phyloP scores from a whole-genome alignment of 2,888 invertebrate genomes.

The Malachius bipustulatus region DNA sequence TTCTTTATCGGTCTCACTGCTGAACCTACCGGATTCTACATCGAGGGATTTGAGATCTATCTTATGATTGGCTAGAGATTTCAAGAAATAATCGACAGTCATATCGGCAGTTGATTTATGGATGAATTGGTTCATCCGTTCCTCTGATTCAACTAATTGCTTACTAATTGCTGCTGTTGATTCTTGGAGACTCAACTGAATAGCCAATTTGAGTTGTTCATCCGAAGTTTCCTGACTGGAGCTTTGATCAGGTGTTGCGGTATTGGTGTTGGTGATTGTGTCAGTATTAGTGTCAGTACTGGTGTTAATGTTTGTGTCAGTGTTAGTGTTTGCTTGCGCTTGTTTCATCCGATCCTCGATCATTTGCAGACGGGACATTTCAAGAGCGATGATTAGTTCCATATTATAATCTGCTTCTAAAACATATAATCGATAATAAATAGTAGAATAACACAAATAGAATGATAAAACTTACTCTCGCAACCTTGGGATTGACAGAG shows the following conservation, averaged over 20 bases:
- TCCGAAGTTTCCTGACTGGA: conserved; percentile 35
- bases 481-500: conserved; percentile 35
- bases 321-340: conserved; percentile 30
- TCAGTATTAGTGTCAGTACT: too few relatives aligned
- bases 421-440: too few relatives aligned
- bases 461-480: conserved; percentile 27
- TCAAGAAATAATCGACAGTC: conserved; percentile 42
- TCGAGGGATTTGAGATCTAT: conserved; percentile 36
- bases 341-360: conserved; percentile 47
- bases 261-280: conserved; percentile 6
- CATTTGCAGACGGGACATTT: conserved; percentile 56
- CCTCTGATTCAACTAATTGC: conserved; percentile 19
- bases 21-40: conserved; percentile 25
- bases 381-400: conserved; percentile 52
- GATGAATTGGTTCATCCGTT: conserved; percentile 20
- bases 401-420: conserved; percentile 43
- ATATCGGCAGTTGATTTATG: conserved; percentile 39
- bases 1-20: conserved; percentile 30
- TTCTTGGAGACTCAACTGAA: conserved; percentile 42
- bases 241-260: conserved; percentile 29
- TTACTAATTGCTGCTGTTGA: conserved; percentile 25
- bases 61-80: conserved; percentile 39
- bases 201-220: conserved; percentile 41
- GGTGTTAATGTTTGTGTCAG: too few relatives aligned
- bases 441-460: too few relatives aligned